Evolutionary conservation across 2,888 invertebrate genomes (phyloP), one percentile per base, ranked within the genome.

Genomic region (Tetragonula carbonaria): DNA sequence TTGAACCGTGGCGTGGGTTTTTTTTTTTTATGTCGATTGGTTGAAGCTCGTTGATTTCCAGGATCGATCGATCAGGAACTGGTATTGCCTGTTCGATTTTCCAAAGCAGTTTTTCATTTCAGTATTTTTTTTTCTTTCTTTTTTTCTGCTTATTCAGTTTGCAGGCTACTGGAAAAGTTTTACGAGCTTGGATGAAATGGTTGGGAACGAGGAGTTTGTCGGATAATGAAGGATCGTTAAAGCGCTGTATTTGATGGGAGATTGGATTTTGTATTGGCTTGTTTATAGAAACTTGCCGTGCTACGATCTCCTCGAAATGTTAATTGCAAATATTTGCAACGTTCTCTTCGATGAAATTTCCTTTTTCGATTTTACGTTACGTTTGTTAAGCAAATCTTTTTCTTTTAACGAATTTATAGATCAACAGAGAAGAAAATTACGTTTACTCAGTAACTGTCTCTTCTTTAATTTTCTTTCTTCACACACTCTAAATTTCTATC

Each of bases 11-110:
- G 57, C 2, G 23, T 59, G 18, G 16, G n/a, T 62, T n/a, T 71
- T 70, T 62, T 70, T 62, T n/a, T 71, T 70, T 72, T 53, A 28
- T 23, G 51, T 18, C n/a, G 68, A 23, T 67, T 55, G 66, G 11
- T 21, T 59, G 51, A 62, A 51, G 45, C 14, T 8, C 23, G 33
- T 45, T 51, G 68, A n/a, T 57, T 68, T 63, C n/a, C 21, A 18
- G 13, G 51, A 59, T 80, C 65, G 71, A 72, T 55, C 28, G 18
- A 14, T 18, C 45, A 8, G 16, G 8, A 45, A 63, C 18, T 11
- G 5, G n/a, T 11, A 28, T 51, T 3, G 33, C 38, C 18, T 21
- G 21, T 13, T 53, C 53, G 62, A 18, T 77, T 71, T 71, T 65
- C 0, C 16, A 13, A 59, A 16, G 33, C 62, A 45, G 14, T 4